Percentiles rank a stretch among this genome's conserved stretches.
Evolutionary conservation across 2,113 vertebrate species (phyloP).

Genomic region (Trachemys scripta): DNA sequence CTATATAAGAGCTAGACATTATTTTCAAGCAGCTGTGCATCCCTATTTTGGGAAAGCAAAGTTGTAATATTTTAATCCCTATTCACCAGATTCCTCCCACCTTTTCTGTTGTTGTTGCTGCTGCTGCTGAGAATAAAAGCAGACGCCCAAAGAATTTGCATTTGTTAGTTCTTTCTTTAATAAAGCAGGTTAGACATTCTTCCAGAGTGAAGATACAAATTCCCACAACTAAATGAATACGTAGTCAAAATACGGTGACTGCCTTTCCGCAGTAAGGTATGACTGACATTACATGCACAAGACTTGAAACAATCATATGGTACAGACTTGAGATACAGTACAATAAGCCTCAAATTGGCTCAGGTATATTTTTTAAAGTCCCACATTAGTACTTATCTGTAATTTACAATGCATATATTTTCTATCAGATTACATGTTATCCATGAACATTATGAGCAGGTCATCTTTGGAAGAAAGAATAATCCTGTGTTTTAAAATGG

Average conservation of each 20-base stretch:
- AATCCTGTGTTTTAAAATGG: conserved; percentile 28
- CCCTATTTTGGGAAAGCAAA: background rate
- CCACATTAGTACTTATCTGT: background rate
- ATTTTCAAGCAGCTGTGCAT: background rate
- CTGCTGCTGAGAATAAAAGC: background rate
- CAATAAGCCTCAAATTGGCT: background rate
- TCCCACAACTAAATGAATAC: conserved; percentile 58
- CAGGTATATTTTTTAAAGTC: conserved; percentile 11
- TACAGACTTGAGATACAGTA: conserved; percentile 39
- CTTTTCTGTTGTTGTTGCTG: background rate
- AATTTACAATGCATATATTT: conserved; percentile 20
- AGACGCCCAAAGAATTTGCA: background rate
- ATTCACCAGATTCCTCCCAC: background rate
- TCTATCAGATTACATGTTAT: conserved; percentile 14
- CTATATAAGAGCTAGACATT: background rate
- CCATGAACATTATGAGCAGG: conserved; percentile 18
- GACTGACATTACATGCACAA: conserved; percentile 39
- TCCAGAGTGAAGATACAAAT: conserved; percentile 61
- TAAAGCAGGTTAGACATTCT: conserved; percentile 50
- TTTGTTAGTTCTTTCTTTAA: conserved; percentile 66
- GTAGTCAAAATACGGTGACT: background rate
- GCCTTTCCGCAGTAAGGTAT: conserved; percentile 40
- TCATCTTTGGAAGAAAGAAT: conserved; percentile 10
- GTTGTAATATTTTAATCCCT: background rate
- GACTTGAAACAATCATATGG: background rate